Evolutionary conservation across 1,140 invertebrate species (phyloP), one percentile per base, ranked within the genome.

Genomic region (Plectrocnemia conspersa): DNA sequence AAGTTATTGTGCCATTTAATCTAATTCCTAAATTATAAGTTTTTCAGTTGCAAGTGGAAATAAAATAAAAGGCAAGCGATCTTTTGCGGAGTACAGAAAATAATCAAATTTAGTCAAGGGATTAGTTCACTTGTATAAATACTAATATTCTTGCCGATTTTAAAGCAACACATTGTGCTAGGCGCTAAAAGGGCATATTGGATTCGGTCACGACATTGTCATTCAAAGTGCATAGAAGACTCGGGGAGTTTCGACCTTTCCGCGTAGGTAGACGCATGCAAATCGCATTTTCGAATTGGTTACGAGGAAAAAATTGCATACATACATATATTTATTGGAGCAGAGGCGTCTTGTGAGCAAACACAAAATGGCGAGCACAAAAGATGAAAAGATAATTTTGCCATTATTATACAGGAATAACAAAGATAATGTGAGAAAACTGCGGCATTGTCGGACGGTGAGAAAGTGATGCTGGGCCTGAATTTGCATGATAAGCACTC

Each of bases 341-440:
- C 50, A 29, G 50, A 52, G 50, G 50, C 50, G 40, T 54, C 52
- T 54, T 61, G 40, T 61, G 45, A 50, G 54, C 59, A 61, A 61
- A 61, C 59, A 61, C 47, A 10, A 24, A 33, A 32, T 36, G 44
- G 48, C 32, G 22, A n/a, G 54, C 33, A 56, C 53, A 61, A 61
- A 45, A 57, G 54, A 41, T 50, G 45, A 54, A 57, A 46, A 61
- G 59, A 61, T 61, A 61, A 57, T 61, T 61, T 57, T 44, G 46
- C 59, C 42, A 52, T 56, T 61, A 50, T 56, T 49, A 56, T 56
- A 38, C 59, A 54, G 53, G 38, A 54, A 60, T 60, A 56, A 61
- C 54, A 61, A 61, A 61, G 59, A 61, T 61, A 54, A 61, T 61
- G 59, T 61, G 59, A 57, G 59, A 61, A 56, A 59, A 61, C 33